Evolutionary conservation across 92 coral and sea anemone species (phyloP), one percentile per base, ranked within the genome.

Genomic region (Diadumene lineata): DNA sequence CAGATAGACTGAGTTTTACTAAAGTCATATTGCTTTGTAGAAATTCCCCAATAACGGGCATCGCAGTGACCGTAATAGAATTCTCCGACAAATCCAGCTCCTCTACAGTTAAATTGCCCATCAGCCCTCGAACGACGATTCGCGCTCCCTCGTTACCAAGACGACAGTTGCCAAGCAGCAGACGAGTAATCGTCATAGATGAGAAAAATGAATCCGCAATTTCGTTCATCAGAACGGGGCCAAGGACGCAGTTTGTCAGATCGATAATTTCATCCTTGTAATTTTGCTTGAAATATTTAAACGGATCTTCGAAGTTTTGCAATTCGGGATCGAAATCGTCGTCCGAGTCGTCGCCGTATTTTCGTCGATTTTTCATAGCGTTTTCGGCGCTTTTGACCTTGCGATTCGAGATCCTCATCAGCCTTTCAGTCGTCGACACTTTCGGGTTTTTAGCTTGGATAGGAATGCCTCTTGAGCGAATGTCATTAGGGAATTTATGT

Each of bases 121-220:
- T 64, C 34, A 94, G 80, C 11, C 88, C 87, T 60, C 83, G 71
- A 0, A 90, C 97, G n/a, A 94, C 74, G 50, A 70, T 79, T 53
- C 78, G 65, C 10, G 87, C 98, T 32, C 94, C 96, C 66, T 89
- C 90, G 70, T 94, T 79, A 4, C 94, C 90, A 48, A 94, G 83
- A 30, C 80, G 58, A 51, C 78, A 79, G 76, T 83, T 92, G 23
- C 83, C 80, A 34, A 94, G 79, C 68, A 80, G 51, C 60, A 91
- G 76, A 19, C 80, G 76, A 21, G 85, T 80, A 17, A 74, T 50
- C 11, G 56, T 82, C 84, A 85, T 87, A 17, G 84, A 58, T 2
- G 87, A 72, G 48, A 87, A 84, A 44, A 64, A 61, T 6, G 65
- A 34, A 0, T 74, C 33, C 0, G 81, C 67, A 60, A 90, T 84